Base-by-base conservation (phyloP, 1,140 invertebrate genomes). In the Tetragnatha versicolor region DNA sequence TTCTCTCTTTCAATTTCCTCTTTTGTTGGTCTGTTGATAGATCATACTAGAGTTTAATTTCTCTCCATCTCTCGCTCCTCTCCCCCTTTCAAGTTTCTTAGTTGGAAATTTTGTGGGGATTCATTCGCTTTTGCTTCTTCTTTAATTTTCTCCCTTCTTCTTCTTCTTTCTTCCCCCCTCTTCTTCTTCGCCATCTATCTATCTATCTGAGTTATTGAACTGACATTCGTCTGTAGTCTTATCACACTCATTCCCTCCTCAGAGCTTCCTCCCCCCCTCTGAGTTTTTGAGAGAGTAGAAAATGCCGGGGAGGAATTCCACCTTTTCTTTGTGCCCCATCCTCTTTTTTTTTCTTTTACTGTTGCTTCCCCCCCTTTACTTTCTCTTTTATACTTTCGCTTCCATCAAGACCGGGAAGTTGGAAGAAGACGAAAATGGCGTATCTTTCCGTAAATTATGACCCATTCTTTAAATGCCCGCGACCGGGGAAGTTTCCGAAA, bases 121-220 rank as follows among this genome's bases (percentile, higher is more conserved):
- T 61, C 69, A 47, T 31, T 61, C 29, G 2, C 35, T 25, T 25
- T 45, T 63, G 27, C 14, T 4, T 42, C 37, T 20, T 14, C 29
- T 37, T 31, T 65, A 10, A 25, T 61, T 65, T 76, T 35, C 27
- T 76, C 65, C 42, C 63, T 10, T 25, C 42, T 29, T 61, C 27
- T 60, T 12, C 33, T 60, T 73, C n/a, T 20, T 45, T 66, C 27
- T 45, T 25, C 22, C 31, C 31, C 10, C n/a, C 31, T 65, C 35
- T 22, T 33, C 47, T 35, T 51, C 33, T 53, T 10, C 14, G 39
- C 22, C 25, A 47, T 47, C 73, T 76, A 76, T 76, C 73, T 75
- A 75, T 75, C 70, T 76, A 76, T 76, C 73, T 65, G 42, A 61
- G 73, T 76, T 76, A 76, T 76, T 76, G 73, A 76, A 76, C 73